A percentile compares a stretch with the other conserved stretches of the same genome.
Conservation (phyloP, 2,797 vertebrate genomes). For the Tachyglossus aculeatus region DNA sequence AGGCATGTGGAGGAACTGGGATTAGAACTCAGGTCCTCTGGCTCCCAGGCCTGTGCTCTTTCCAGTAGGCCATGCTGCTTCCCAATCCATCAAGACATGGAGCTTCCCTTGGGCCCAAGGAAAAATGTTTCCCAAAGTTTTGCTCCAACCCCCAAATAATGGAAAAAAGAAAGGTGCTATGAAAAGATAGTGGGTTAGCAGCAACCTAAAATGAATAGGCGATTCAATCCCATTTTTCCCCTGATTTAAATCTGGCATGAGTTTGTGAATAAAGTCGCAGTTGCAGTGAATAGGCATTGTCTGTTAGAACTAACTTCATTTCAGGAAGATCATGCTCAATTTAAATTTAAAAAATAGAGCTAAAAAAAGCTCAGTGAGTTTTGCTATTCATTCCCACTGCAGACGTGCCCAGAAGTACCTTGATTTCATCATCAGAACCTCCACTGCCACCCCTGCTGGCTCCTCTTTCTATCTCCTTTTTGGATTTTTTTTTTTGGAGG, state of each 20-base stretch:
- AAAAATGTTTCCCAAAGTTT: too few species aligned
- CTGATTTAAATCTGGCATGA: not conserved
- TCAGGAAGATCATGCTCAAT: slow-evolving; percentile 52
- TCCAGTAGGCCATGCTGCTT: too few species aligned
- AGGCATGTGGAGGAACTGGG: too few species aligned
- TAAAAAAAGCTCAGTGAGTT: slow-evolving; percentile 49
- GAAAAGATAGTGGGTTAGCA: slow-evolving; percentile 24
- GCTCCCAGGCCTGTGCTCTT: too few species aligned
- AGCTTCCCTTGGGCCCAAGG: not conserved
- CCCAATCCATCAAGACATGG: too few species aligned
- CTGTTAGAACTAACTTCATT: slow-evolving; percentile 55
- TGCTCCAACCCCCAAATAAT: too few species aligned
- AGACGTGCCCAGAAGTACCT: slow-evolving; percentile 32
- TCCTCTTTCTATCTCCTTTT: too few species aligned
- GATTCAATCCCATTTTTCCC: slow-evolving; percentile 46
- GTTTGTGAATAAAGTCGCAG: slow-evolving; percentile 47
- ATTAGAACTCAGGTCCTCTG: too few species aligned
- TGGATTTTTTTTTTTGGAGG: too few species aligned
- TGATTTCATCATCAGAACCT: slow-evolving; percentile 20
- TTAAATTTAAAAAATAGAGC: slow-evolving; percentile 59
- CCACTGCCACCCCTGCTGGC: too few species aligned
- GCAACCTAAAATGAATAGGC: slow-evolving; percentile 42
- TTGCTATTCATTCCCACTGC: slow-evolving; percentile 28
- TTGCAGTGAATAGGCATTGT: slow-evolving; percentile 52
- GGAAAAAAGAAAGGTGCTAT: too few species aligned